Conservation (phyloP, 2,888 invertebrate genomes). For the Plagiodera versicolora region DNA sequence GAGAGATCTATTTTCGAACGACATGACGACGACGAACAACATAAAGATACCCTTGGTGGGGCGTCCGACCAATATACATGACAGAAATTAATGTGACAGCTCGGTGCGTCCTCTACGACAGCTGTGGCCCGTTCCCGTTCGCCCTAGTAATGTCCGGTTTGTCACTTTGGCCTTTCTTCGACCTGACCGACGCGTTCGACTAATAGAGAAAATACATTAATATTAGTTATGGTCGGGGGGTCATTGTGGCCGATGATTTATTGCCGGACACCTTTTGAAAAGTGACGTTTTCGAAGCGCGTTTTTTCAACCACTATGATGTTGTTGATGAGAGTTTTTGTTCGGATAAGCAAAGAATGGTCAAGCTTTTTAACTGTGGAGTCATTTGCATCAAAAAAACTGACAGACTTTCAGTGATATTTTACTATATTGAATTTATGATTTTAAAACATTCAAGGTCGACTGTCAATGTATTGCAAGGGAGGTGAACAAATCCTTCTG, state of each 20-base stretch:
- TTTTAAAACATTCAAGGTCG: too few relatives aligned
- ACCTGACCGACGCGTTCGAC: slow-evolving; percentile 44
- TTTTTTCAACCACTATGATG: neutral
- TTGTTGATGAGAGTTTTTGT: neutral
- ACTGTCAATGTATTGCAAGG: too few relatives aligned
- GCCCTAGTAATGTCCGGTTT: slow-evolving; percentile 49
- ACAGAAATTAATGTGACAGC: slow-evolving; percentile 44
- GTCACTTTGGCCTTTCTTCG: slow-evolving; percentile 42
- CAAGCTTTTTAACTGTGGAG: too few relatives aligned
- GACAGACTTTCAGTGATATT: too few relatives aligned
- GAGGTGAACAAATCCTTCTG: too few relatives aligned
- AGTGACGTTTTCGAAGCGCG: neutral
- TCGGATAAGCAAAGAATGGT: neutral
- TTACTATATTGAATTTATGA: too few relatives aligned
- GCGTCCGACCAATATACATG: slow-evolving; percentile 29
- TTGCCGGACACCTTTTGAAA: slow-evolving; percentile 19
- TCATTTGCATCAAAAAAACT: too few relatives aligned
- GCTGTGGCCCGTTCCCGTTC: slow-evolving; percentile 35
- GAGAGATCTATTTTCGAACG: slow-evolving; percentile 46
- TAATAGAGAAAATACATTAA: slow-evolving; percentile 54
- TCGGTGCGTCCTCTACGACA: slow-evolving; percentile 38
- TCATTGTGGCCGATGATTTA: slow-evolving; percentile 51
- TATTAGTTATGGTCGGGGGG: slow-evolving; percentile 54
- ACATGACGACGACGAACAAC: slow-evolving; percentile 45
- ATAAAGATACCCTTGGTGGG: slow-evolving; percentile 36